A percentile compares a stretch with the other conserved stretches of the same genome.
phyloP scores from a whole-genome alignment of 1,140 invertebrate genomes.

The Episyrphus balteatus region DNA sequence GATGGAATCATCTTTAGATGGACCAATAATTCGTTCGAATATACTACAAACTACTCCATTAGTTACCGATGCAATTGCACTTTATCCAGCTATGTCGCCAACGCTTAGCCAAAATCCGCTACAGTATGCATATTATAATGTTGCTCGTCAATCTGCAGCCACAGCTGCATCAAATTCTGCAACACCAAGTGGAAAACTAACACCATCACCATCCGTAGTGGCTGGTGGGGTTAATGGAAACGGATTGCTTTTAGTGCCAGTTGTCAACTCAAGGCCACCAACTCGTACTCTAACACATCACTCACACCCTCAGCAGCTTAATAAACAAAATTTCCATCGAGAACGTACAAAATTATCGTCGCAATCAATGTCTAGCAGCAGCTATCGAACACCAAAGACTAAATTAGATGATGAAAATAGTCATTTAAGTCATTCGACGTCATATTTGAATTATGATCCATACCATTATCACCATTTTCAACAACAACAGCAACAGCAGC shows the following conservation, averaged over 20 bases:
- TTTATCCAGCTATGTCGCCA: neutral
- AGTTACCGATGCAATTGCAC: neutral
- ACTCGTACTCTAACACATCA: neutral
- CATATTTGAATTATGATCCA: conserved; percentile 22
- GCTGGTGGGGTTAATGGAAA: neutral
- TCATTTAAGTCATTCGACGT: conserved; percentile 30
- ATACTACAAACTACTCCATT: neutral
- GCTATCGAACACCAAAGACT: conserved; percentile 15
- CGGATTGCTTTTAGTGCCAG: neutral
- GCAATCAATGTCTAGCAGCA: conserved; percentile 26
- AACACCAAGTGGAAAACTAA: too few relatives aligned
- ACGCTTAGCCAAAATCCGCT: neutral
- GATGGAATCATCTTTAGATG: conserved; percentile 41
- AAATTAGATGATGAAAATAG: conserved; percentile 14
- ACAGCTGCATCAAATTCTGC: neutral
- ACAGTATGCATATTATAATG: neutral
- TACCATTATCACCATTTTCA: neutral
- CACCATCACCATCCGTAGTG: too few relatives aligned
- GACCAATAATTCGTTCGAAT: conserved; percentile 28
- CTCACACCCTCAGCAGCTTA: too few relatives aligned
- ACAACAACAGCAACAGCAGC: neutral
- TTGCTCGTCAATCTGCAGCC: conserved; percentile 4
- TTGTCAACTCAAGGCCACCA: neutral
- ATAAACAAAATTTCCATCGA: neutral
- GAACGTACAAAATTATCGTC: conserved; percentile 24